phyloP scores from a whole-genome alignment of 2,113 vertebrate genomes.

The Smithornis capensis region DNA sequence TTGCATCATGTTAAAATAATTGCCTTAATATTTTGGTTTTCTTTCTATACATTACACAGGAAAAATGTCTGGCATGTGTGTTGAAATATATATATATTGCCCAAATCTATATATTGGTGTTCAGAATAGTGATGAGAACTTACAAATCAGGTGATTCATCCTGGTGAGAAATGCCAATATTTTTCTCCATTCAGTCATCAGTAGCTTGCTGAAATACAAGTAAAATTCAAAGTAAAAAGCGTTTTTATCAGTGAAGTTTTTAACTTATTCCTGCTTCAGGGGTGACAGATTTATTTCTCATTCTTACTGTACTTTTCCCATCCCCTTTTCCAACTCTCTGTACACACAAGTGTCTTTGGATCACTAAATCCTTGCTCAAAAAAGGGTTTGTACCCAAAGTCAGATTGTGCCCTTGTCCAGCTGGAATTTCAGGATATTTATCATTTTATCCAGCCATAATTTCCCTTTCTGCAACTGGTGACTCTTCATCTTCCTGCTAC shows the following conservation, averaged over 20 bases:
- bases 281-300: neutral
- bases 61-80: neutral
- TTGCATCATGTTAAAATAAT: constrained; percentile 28
- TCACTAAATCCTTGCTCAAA: neutral
- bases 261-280: neutral
- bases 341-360: rapidly evolving
- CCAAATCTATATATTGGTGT: neutral
- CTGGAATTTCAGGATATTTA: neutral
- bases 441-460: neutral
- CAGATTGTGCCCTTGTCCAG: neutral
- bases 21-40: neutral
- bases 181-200: neutral
- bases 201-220: neutral
- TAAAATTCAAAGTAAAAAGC: neutral
- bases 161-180: neutral
- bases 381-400: neutral
- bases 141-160: neutral
- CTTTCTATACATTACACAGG: neutral
- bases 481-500: neutral
- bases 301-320: neutral
- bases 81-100: neutral
- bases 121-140: neutral
- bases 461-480: neutral
- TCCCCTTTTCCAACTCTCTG: neutral
- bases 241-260: neutral